A percentile compares a stretch with the other conserved stretches of the same genome.
phyloP scores from a whole-genome alignment of 2,797 vertebrate species.

The Mormyrus proboscirostris region DNA sequence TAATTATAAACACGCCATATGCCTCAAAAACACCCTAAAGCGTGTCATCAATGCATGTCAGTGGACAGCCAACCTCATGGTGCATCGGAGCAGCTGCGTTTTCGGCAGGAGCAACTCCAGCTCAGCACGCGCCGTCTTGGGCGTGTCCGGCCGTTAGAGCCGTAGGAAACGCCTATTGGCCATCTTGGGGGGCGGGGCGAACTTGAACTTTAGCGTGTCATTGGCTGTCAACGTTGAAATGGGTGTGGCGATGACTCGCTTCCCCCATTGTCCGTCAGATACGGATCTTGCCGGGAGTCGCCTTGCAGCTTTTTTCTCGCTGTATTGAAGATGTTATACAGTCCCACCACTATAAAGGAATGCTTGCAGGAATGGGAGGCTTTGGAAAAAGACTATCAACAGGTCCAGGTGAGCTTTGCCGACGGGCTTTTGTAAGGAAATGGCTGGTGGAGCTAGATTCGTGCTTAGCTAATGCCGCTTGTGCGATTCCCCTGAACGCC shows the following conservation, averaged over 20 bases:
- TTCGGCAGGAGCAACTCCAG: background rate
- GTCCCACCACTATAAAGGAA: constrained; percentile 51
- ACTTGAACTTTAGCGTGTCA: background rate
- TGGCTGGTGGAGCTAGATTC: background rate
- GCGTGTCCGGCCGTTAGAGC: background rate
- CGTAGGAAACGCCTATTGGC: background rate
- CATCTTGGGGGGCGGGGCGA: background rate
- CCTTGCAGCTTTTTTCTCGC: background rate
- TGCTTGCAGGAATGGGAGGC: constrained; percentile 83
- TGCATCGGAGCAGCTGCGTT: background rate
- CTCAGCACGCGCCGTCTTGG: background rate
- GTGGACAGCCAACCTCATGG: background rate
- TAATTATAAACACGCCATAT: background rate
- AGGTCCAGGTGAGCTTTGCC: constrained; percentile 68
- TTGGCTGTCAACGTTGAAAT: background rate
- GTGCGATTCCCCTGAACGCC: background rate
- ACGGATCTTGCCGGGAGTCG: background rate
- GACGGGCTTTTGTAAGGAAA: background rate
- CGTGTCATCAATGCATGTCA: background rate
- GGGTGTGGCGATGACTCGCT: background rate
- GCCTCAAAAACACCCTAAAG: background rate
- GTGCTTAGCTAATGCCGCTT: background rate
- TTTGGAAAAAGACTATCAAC: constrained; percentile 78
- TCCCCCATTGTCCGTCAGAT: background rate
- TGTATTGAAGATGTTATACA: constrained; percentile 49